Evolutionary conservation across 2,113 vertebrate genomes (phyloP), one percentile per base, ranked within the genome.

Genomic region (Oreocharis arfaki): DNA sequence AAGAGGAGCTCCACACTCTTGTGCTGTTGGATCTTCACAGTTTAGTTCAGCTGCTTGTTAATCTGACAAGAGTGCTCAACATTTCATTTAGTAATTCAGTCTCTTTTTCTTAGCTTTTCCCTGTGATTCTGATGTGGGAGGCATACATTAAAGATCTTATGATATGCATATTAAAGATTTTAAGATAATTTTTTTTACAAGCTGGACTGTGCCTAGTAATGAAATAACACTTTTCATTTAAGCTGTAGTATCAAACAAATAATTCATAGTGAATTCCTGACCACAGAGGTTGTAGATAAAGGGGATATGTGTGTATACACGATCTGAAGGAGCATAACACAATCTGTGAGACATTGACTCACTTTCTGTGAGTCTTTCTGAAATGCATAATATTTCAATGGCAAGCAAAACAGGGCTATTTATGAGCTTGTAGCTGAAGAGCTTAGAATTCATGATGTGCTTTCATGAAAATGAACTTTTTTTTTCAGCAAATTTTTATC

Each of bases 1-100:
- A 74, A 80, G 76, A 47, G 39, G 21, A 86, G 50, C 60, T 61
- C 26, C 30, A 22, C 1, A 7, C 32, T 80, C 27, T 22, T 56
- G 49, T 80, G 30, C 20, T 76, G 24, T 53, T 76, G 30, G 22
- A 71, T 65, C 55, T 89, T 88, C 69, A 35, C 52, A 28, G 57
- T 68, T 93, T 50, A 33, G 69, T 90, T 92, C 70, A 85, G 28
- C 46, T 69, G 55, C 71, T 56, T 79, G 21, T 76, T 89, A 89
- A 69, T 61, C 26, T 80, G 80, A 56, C 12, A 55, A 57, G 59
- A 79, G n/a, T 35, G 42, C 16, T 81, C 30, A 70, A 19, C 7
- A 21, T 67, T 74, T 67, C 55, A 60, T 76, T 75, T 76, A 80
- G 57, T 60, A 60, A 60, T 65, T 69, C n/a, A 33, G 0, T 65